Evolutionary conservation across 2,113 vertebrate genomes (phyloP), one percentile per base, ranked within the genome.

Genomic region (Picathartes gymnocephalus): DNA sequence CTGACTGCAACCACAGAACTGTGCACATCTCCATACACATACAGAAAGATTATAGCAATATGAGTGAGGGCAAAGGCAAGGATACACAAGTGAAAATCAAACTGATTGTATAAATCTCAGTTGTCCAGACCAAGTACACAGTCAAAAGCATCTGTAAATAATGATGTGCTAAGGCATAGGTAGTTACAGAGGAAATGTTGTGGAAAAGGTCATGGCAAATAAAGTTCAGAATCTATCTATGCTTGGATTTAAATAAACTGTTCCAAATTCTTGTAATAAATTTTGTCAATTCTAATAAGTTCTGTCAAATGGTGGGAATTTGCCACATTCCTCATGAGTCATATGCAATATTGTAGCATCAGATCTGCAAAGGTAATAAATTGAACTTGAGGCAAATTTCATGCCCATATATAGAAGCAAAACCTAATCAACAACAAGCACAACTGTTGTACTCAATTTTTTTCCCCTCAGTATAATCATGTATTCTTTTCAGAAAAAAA

Each of bases 261-360:
- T 40, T 92, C 15, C 30, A 90, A 74, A 79, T 42, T 64, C 7
- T n/a, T 76, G 40, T 56, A 47, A 95, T 66, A 81, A 86, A 37
- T 79, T 70, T 68, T 88, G 13, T 90, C 69, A 86, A 33, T 66
- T 90, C 40, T 73, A 42, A 95, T 66, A 84, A 92, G 65, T 70
- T 84, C 27, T 84, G 23, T 88, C 82, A 93, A 60, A 78, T n/a
- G 20, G 18, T 50, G 74, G 31, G 11, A 81, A 50, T 78, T 79
- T 93, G 42, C 58, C 66, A n/a, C 11, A 89, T 23, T 71, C 62
- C 10, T 58, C 57, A 19, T 56, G 48, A 80, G 57, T 31, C 19
- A 45, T 23, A 56, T 20, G n/a, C 33, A 92, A 16, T 85, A 73
- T 11, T 81, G 50, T 23, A 91, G 6, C 4, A 30, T 64, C 11